Conservation (phyloP, 2,888 invertebrate species). For the Ennomos quercinarius region DNA sequence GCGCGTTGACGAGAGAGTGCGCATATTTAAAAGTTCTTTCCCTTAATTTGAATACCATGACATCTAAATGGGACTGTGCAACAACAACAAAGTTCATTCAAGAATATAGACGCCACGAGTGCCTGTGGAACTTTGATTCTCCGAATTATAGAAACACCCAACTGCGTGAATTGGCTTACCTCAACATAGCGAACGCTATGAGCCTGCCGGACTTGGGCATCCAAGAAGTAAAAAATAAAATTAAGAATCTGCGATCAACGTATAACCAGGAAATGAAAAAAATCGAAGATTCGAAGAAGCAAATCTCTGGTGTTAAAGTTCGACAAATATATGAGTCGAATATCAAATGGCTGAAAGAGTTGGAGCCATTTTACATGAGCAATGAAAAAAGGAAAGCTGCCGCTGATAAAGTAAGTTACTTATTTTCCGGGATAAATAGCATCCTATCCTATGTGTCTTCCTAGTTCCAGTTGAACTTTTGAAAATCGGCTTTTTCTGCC, state of each 20-base stretch:
- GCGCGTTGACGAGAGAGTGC: background rate
- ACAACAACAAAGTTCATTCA: conserved; percentile 2
- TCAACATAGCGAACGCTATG: background rate
- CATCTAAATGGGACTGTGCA: background rate
- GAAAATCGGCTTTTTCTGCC: too few relatives aligned
- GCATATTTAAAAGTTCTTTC: background rate
- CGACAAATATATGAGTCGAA: background rate
- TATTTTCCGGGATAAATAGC: too few relatives aligned
- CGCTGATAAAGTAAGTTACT: conserved; percentile 23
- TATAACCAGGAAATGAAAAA: conserved; percentile 1
- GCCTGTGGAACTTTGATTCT: background rate
- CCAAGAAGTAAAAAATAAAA: background rate
- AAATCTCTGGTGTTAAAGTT: background rate
- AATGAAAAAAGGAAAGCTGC: background rate
- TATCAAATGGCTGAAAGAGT: background rate
- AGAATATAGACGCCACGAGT: background rate
- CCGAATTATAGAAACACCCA: background rate
- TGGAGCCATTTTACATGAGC: conserved; percentile 14
- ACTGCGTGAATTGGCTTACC: background rate
- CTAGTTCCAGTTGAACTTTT: too few relatives aligned
- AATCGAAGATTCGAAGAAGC: background rate
- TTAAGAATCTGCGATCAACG: background rate
- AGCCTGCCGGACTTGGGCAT: background rate
- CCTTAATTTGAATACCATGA: background rate
- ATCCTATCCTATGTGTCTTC: too few relatives aligned